A percentile compares a stretch with the other conserved stretches of the same genome.
Evolutionary conservation across 2,797 vertebrate genomes (phyloP).

Genomic region (Bradypodion ventrale): DNA sequence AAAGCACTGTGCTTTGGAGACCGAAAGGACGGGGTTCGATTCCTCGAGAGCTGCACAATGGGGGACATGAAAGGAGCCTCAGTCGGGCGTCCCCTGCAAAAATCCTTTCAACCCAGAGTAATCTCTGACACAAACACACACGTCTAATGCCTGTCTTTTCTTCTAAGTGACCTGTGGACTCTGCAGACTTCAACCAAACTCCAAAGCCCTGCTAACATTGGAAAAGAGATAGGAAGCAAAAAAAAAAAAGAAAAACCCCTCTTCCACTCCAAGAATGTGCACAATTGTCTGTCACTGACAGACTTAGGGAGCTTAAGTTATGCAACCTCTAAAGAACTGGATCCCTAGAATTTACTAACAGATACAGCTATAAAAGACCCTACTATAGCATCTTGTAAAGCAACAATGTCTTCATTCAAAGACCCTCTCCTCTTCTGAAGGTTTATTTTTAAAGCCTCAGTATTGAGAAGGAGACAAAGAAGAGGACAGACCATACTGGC

Average conservation of each 20-base stretch:
- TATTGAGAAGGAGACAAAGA: constrained; percentile 30
- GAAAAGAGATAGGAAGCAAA: neutral
- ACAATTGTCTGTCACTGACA: neutral
- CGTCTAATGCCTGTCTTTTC: neutral
- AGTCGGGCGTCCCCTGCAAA: too few relatives aligned
- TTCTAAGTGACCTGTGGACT: neutral
- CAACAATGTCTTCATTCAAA: constrained; percentile 70
- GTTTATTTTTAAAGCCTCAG: constrained; percentile 59
- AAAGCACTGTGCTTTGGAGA: too few relatives aligned
- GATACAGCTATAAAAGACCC: constrained; percentile 51
- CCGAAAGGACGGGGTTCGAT: too few relatives aligned
- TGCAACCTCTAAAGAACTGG: constrained; percentile 27
- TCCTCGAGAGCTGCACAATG: too few relatives aligned
- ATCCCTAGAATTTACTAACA: constrained; percentile 56
- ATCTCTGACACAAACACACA: too few relatives aligned
- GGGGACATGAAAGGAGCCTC: too few relatives aligned
- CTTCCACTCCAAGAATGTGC: neutral
- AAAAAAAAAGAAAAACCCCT: rapidly evolving
- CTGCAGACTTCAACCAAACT: neutral
- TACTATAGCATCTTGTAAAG: constrained; percentile 43
- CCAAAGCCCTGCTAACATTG: neutral
- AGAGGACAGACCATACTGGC: constrained; percentile 18
- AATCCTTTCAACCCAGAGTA: too few relatives aligned
- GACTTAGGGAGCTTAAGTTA: constrained; percentile 25
- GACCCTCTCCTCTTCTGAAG: constrained; percentile 50